Evolutionary conservation across 2,888 invertebrate species (phyloP).

Genomic region (Polyploca ridens): DNA sequence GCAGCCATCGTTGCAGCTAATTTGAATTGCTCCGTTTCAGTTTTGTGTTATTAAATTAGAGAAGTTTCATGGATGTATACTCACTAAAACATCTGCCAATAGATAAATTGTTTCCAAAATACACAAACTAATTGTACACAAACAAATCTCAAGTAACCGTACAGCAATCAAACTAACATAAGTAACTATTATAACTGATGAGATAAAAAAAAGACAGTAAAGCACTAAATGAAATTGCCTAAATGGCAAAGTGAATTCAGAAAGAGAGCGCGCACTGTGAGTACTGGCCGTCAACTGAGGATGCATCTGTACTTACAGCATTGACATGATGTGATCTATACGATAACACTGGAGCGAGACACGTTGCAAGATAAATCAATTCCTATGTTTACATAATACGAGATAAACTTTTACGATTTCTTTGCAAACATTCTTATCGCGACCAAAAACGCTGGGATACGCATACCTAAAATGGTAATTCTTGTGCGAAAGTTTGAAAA

Average conservation of each 20-base stretch:
- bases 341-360: conserved; percentile 50
- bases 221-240: neutral
- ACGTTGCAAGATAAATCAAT: conserved; percentile 55
- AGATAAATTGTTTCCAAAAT: neutral
- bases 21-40: too few species aligned
- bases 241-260: conserved; percentile 5
- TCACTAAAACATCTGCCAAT: too few species aligned
- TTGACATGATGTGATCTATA: conserved; percentile 30
- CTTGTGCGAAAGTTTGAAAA: neutral
- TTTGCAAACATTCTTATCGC: neutral
- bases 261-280: conserved; percentile 56
- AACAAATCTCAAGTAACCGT: neutral
- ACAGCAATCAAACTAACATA: neutral
- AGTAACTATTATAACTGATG: neutral
- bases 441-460: neutral
- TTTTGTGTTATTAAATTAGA: too few species aligned
- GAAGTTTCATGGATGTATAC: too few species aligned
- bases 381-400: conserved; percentile 36
- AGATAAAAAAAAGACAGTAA: neutral
- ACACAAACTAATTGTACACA: neutral
- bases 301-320: conserved; percentile 55
- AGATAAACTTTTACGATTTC: neutral
- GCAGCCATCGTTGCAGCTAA: too few species aligned
- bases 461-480: neutral
- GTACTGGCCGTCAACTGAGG: conserved; percentile 64